Percentiles rank a stretch among this genome's conserved stretches.
Evolutionary conservation across 2,797 vertebrate species (phyloP).

Genomic region (Ataeniobius toweri): DNA sequence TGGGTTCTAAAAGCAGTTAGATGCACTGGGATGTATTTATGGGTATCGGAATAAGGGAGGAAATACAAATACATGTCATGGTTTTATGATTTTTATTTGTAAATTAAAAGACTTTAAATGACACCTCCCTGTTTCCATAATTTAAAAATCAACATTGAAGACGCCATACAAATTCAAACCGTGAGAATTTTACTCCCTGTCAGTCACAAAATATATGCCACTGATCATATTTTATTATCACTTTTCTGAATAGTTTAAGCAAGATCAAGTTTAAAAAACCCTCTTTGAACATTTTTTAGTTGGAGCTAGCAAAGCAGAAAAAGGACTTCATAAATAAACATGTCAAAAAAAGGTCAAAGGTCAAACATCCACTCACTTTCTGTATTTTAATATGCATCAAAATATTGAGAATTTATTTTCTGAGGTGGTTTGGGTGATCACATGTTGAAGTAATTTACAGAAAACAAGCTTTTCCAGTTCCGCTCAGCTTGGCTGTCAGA

Average conservation of each 20-base stretch:
- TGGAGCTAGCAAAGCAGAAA: conserved; percentile 42
- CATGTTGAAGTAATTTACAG: conserved; percentile 59
- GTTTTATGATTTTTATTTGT: neutral
- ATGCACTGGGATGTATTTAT: neutral
- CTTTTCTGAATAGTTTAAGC: conserved; percentile 18
- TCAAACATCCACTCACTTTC: conserved; percentile 56
- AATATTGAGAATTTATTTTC: conserved; percentile 54
- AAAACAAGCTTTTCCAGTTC: conserved; percentile 41
- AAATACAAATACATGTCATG: neutral
- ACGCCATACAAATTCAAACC: neutral
- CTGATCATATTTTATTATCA: conserved; percentile 13
- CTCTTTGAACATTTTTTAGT: conserved; percentile 23
- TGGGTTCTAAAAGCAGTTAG: neutral
- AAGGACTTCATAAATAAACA: conserved; percentile 65
- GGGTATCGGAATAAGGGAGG: neutral
- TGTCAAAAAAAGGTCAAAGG: conserved; percentile 44
- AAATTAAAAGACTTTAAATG: neutral
- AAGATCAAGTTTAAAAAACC: conserved; percentile 36
- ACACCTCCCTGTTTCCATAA: neutral
- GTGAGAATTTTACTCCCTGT: conserved; percentile 6
- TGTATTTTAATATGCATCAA: conserved; percentile 57
- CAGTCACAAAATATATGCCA: conserved; percentile 6
- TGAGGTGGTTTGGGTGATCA: conserved; percentile 54
- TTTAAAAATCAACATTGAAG: neutral
- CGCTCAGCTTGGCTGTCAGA: conserved; percentile 37